These are phyloP conservation scores for Euplexia lucipara DNA, from an alignment of 2,888 invertebrate genomes.

Conservation along the genomic window DNA sequence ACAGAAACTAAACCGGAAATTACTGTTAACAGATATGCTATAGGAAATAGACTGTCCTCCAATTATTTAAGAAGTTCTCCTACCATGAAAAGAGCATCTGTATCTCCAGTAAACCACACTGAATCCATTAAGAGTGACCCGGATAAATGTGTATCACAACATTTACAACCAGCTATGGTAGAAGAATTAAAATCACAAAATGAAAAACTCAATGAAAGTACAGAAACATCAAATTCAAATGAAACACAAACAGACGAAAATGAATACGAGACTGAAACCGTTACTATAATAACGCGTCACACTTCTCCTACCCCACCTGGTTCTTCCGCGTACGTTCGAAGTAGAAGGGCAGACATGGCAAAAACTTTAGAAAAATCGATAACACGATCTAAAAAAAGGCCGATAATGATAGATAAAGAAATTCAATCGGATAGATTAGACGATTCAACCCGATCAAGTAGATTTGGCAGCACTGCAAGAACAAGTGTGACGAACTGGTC, in stretches of 20 bases:
- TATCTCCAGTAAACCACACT: constrained; percentile 80
- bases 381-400: constrained; percentile 90
- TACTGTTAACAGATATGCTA: constrained; percentile 80
- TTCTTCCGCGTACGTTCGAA: constrained; percentile 91
- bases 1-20: constrained; percentile 79
- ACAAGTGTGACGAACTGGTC: constrained; percentile 92
- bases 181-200: constrained; percentile 68
- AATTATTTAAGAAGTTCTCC: constrained; percentile 85
- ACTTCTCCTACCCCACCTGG: constrained; percentile 95
- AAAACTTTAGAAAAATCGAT: constrained; percentile 94
- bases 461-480: constrained; percentile 91
- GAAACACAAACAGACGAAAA: constrained; percentile 63
- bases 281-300: constrained; percentile 93
- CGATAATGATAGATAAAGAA: constrained; percentile 92
- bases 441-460: constrained; percentile 92
- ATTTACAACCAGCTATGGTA: constrained; percentile 63
- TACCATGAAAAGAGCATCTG: constrained; percentile 80
- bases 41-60: constrained; percentile 84
- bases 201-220: constrained; percentile 60
- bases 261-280: constrained; percentile 82
- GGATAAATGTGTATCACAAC: constrained; percentile 73
- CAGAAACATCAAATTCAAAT: constrained; percentile 58
- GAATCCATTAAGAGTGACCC: constrained; percentile 73
- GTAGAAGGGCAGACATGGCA: constrained; percentile 93
- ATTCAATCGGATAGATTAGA: constrained; percentile 94